Percentiles rank a stretch among this genome's conserved stretches.
phyloP scores from a whole-genome alignment of 2,113 vertebrate genomes.

The Silurus meridionalis region DNA sequence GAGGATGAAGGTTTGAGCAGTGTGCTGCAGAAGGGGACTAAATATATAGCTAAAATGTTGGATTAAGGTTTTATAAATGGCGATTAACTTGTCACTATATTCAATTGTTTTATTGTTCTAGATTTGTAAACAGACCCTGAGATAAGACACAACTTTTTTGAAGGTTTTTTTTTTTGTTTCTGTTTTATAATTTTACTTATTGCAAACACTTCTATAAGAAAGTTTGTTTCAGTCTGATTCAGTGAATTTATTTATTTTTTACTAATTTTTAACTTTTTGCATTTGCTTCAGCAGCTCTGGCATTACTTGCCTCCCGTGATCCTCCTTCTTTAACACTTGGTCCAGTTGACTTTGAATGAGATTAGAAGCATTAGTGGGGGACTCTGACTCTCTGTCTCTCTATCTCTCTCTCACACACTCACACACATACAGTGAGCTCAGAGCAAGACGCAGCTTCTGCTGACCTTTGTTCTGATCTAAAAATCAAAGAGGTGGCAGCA shows the following conservation, averaged over 20 bases:
- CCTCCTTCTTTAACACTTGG: slow-evolving; percentile 4
- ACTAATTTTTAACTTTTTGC: background rate
- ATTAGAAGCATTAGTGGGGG: slow-evolving; percentile 45
- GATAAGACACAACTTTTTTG: background rate
- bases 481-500: slow-evolving; percentile 72
- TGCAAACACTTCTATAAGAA: background rate
- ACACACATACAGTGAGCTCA: slow-evolving; percentile 33
- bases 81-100: background rate
- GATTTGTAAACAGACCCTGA: background rate
- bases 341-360: slow-evolving; percentile 37
- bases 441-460: slow-evolving; percentile 42
- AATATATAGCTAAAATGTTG: background rate
- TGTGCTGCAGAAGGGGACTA: background rate
- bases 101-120: background rate
- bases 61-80: background rate
- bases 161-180: background rate
- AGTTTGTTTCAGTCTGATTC: too few relatives aligned
- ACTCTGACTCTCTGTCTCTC: background rate
- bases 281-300: slow-evolving; percentile 35
- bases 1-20: background rate
- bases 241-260: too few relatives aligned
- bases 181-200: background rate
- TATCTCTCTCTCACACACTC: slow-evolving; percentile 23
- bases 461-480: slow-evolving; percentile 78
- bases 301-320: slow-evolving; percentile 24